Percentiles rank a stretch among this genome's conserved stretches.
Evolutionary conservation across 1,140 invertebrate species (phyloP).

Genomic region (Bombus soroeensis): DNA sequence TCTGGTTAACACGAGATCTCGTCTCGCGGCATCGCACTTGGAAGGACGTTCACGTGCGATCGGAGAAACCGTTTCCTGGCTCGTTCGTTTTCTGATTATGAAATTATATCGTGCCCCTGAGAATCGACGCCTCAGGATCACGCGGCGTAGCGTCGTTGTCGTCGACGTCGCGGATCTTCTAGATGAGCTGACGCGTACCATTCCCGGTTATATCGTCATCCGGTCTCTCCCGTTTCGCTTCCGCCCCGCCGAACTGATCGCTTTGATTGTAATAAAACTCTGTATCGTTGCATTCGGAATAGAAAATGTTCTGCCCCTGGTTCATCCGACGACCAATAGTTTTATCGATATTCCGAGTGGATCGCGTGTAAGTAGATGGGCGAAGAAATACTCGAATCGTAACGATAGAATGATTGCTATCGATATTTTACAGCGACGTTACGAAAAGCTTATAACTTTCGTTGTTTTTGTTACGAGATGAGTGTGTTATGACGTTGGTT

Average conservation of each 20-base stretch:
- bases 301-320: background rate
- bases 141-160: background rate
- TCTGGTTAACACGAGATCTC: constrained; percentile 61
- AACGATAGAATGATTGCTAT: background rate
- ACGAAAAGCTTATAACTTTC: constrained; percentile 5
- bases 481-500: background rate
- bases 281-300: background rate
- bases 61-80: constrained; percentile 60
- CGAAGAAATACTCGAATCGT: background rate
- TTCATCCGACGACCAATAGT: too few species aligned
- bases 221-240: background rate
- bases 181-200: constrained; percentile 10
- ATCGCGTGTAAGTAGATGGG: background rate
- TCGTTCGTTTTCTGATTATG: constrained; percentile 64
- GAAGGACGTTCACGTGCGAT: constrained; percentile 63
- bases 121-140: constrained; percentile 57
- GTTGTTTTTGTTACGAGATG: background rate
- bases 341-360: background rate
- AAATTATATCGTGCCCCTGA: constrained; percentile 66
- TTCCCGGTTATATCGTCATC: constrained; percentile 10
- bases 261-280: constrained; percentile 15
- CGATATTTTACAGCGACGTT: background rate
- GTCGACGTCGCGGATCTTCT: constrained; percentile 16
- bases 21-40: constrained; percentile 23
- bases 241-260: background rate